Conservation (phyloP, 2,888 invertebrate species). For the Incurvaria masculella region DNA sequence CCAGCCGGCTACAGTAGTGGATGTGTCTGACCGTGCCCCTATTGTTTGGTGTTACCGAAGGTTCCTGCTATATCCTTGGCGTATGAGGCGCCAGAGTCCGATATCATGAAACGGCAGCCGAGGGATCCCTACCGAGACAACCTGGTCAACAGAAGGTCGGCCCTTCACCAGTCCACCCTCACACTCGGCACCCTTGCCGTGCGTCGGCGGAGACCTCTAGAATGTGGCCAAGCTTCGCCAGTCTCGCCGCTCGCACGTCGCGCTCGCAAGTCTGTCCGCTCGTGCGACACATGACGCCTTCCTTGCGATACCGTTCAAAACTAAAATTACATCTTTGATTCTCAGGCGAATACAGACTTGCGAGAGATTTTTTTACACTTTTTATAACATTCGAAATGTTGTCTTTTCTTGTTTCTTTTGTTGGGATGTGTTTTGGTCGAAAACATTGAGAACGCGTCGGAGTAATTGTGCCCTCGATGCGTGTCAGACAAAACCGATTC, state of each 20-base stretch:
- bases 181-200: conserved; percentile 6
- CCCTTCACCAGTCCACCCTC: conserved; percentile 31
- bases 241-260: neutral
- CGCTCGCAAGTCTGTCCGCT: neutral
- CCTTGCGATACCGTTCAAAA: too few relatives aligned
- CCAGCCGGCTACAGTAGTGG: neutral
- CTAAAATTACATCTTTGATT: too few relatives aligned
- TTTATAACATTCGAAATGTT: too few relatives aligned
- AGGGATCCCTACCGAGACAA: conserved; percentile 97
- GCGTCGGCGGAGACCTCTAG: neutral
- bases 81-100: conserved; percentile 98
- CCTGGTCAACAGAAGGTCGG: conserved; percentile 98
- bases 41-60: conserved; percentile 66
- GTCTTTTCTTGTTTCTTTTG: too few relatives aligned
- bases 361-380: too few relatives aligned
- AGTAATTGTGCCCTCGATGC: too few relatives aligned
- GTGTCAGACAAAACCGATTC: too few relatives aligned
- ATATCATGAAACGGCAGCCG: conserved; percentile 99
- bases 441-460: too few relatives aligned
- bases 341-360: too few relatives aligned
- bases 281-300: too few relatives aligned
- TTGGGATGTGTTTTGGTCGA: too few relatives aligned
- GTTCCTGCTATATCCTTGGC: conserved; percentile 99
- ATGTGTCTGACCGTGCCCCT: conserved; percentile 25
- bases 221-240: neutral